Evolutionary conservation across 2,888 invertebrate genomes (phyloP).

Genomic region (Mimas tiliae): DNA sequence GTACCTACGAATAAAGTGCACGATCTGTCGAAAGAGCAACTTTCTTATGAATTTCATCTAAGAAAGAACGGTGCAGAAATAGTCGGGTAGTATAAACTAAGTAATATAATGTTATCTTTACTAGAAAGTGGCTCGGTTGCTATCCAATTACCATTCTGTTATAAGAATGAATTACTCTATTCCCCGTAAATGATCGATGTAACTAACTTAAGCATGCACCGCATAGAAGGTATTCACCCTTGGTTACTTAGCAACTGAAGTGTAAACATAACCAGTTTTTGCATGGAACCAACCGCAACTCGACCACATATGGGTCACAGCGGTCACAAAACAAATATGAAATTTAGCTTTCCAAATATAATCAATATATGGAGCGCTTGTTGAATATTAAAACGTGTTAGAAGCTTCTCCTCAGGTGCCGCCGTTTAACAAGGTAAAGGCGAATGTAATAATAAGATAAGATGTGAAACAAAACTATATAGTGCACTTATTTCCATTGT

Average conservation of each 20-base stretch:
- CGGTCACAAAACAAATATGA: background rate
- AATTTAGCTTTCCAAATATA: background rate
- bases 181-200: background rate
- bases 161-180: background rate
- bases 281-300: background rate
- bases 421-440: background rate
- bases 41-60: too few species aligned
- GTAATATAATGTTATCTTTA: background rate
- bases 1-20: background rate
- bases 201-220: conserved; percentile 1
- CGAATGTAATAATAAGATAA: background rate
- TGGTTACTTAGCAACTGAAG: conserved; percentile 23
- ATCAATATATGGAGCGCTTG: conserved; percentile 5
- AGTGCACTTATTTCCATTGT: background rate
- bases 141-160: background rate
- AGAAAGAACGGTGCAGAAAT: too few species aligned
- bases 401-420: too few species aligned
- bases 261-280: conserved; percentile 22
- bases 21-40: too few species aligned
- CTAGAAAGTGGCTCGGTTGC: background rate
- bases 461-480: background rate
- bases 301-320: background rate
- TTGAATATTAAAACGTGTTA: background rate
- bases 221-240: conserved; percentile 8
- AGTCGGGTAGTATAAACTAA: background rate